Percentiles rank a stretch among this genome's conserved stretches.
These are phyloP conservation scores for Rotaria macrura DNA, from an alignment of 2,888 invertebrate species.

Conservation along the genomic window DNA sequence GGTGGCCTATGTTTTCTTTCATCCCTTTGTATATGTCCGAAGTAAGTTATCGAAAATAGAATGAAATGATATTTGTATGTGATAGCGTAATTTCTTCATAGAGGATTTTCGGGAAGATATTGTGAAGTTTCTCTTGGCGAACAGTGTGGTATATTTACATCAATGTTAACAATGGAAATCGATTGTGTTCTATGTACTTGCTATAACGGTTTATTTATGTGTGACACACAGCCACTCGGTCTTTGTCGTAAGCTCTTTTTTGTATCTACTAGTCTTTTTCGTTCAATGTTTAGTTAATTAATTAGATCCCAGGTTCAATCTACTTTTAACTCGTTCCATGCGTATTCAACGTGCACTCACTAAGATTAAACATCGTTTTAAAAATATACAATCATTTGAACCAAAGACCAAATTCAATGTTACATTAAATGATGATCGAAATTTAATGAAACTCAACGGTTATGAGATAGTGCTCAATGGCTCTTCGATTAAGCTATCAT, in stretches of 20 bases:
- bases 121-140: neutral
- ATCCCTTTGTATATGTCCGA: neutral
- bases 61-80: neutral
- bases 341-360: neutral
- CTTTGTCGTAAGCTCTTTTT: neutral
- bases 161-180: neutral
- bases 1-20: neutral
- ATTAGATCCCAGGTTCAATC: neutral
- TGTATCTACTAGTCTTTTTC: neutral
- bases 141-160: neutral
- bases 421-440: neutral
- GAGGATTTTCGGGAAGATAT: neutral
- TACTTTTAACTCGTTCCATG: neutral
- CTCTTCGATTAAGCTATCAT: neutral
- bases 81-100: neutral
- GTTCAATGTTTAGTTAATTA: neutral
- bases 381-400: neutral
- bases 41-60: neutral
- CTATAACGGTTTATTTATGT: neutral
- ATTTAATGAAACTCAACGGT: neutral
- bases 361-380: neutral
- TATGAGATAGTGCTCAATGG: neutral
- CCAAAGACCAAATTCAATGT: neutral
- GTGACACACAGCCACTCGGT: neutral
- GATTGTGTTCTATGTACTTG: neutral